Base-by-base conservation (phyloP, 2,113 vertebrate species). In the Oreocharis arfaki region DNA sequence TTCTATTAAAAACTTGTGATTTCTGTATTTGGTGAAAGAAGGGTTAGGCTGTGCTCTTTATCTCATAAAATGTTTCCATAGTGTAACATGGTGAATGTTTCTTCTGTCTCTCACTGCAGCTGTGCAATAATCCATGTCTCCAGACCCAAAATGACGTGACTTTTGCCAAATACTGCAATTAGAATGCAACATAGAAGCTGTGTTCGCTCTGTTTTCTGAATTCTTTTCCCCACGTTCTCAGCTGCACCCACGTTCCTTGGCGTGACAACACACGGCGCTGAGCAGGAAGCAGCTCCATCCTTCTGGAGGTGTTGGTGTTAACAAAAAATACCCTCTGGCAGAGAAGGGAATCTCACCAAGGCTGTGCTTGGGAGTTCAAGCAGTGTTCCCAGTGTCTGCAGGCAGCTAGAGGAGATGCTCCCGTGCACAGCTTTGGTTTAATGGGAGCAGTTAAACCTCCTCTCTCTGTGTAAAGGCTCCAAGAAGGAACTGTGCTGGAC, bases 221-320 rank as follows among this genome's bases (percentile, higher is more conserved):
- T 52, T 16, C 17, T 37, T 68, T 55, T 8, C 87, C 69, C 11
- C 12, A 13, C 7, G 46, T 22, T 92, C 63, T 75, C 69, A 64
- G 60, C n/a, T 79, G 39, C 71, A 69, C 37, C 85, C 46, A 7
- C 28, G 0, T 76, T 83, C 55, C 39, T 35, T 4, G 10, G 57
- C 0, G 1, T 70, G 67, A 46, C 69, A 74, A 18, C 32, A 22
- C 5, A 2, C 5, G 1, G 77, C 0, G 1, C 60, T 57, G 52
- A 61, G 82, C 67, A 42, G 67, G 82, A 64, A 46, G 50, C 74
- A 56, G 63, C 27, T 85, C 7, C 68, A 7, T 73, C 70, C 84
- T 68, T 39, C 44, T 73, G 75, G 63, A 69, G 61, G n/a, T 46
- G 68, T 76, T 80, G 76, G 70, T 14, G 1, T 73, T 80, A 44